Base-by-base conservation (phyloP, 2,113 vertebrate species). In the Tamias sibiricus region DNA sequence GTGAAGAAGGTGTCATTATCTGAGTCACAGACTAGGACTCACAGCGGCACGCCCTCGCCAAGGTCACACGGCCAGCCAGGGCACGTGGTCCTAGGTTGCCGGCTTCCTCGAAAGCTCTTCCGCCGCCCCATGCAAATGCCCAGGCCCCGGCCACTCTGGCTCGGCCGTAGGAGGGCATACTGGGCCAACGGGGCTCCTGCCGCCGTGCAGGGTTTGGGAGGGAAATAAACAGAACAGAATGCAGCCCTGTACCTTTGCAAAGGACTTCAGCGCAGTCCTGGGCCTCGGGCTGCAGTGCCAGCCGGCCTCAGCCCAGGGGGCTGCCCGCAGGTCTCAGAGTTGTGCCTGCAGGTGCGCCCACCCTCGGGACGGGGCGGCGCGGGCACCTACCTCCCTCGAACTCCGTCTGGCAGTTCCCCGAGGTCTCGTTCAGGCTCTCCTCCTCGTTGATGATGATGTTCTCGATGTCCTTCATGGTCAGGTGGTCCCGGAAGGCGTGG, bases 401-500 rank as follows among this genome's bases (percentile, higher is more conserved):
- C 98, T 99, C 99, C 0, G 99, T 99, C 95, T 99, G 99, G 98
- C 99, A 99, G 98, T 99, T 99, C 90, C 99, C 99, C 22, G 99
- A 99, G 98, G 99, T 99, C 96, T 99, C 99, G 4, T 99, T 99
- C 95, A 99, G 98, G 96, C 99, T 99, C 98, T 99, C 99, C 95
- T 99, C 99, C 98, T 99, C 99, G 0, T 99, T 99, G 98, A 99
- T 99, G 98, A 99, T 99, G 98, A 99, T 99, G 98, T 99, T 99
- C 98, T 99, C 99, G 0, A 99, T 99, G 99, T 99, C 99, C 98
- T 99, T 99, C 99, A 99, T 99, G 1, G 99, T 99, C 86, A 99
- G 97, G 97, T 99, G 99, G 98, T 99, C 99, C 10, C 99, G 99
- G 98, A 99, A 99, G 97, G 99, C 99, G 0, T 99, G 99, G 98